Evolutionary conservation across 2,888 invertebrate genomes (phyloP).

Genomic region (Xestia c-nigrum): DNA sequence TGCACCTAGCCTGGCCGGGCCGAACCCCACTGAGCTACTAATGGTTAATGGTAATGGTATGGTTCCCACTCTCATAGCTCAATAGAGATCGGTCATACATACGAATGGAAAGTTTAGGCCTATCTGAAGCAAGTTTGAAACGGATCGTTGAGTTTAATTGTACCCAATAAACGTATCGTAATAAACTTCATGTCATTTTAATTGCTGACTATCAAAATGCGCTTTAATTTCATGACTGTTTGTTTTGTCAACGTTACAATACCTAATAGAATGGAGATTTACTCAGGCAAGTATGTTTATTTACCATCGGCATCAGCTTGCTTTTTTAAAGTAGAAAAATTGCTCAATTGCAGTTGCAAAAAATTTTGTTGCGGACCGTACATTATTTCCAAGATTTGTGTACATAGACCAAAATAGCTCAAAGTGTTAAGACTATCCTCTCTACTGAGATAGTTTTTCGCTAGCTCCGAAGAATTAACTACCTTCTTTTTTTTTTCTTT

Average conservation of each 20-base stretch:
- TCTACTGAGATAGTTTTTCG: neutral
- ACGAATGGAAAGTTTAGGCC: constrained; percentile 32
- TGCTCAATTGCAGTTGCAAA: too few species aligned
- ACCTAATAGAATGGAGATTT: neutral
- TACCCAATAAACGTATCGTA: constrained; percentile 24
- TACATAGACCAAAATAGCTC: neutral
- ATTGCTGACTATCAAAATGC: constrained; percentile 4
- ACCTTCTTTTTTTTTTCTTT: too few species aligned
- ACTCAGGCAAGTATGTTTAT: neutral
- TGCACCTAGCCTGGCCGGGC: neutral
- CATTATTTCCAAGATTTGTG: neutral
- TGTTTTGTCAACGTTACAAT: neutral
- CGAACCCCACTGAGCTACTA: neutral
- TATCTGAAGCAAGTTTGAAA: constrained; percentile 9
- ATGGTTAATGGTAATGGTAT: neutral
- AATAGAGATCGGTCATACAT: neutral
- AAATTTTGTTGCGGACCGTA: neutral
- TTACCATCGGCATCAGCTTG: neutral
- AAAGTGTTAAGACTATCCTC: neutral
- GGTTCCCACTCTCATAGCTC: neutral
- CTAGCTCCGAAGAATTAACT: neutral
- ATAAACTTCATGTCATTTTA: constrained; percentile 26
- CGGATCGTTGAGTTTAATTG: constrained; percentile 40
- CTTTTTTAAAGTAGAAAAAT: neutral
- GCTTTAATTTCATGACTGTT: neutral